A percentile compares a stretch with the other conserved stretches of the same genome.
phyloP scores from a whole-genome alignment of 2,888 invertebrate genomes.

The Apotomis capreana region DNA sequence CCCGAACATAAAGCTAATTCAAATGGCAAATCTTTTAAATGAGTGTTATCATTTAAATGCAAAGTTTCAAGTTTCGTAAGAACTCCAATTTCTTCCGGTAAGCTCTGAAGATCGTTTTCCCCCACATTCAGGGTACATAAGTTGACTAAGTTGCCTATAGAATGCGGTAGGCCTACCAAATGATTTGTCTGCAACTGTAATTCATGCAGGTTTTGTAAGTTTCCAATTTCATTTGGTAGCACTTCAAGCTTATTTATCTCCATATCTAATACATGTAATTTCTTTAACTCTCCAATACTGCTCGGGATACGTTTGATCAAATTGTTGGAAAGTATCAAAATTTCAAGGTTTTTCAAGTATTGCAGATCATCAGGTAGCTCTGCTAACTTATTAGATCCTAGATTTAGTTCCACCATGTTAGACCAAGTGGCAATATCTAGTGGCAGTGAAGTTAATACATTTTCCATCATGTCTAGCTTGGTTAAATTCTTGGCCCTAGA shows the following conservation, averaged over 20 bases:
- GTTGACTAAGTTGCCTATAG: conserved; percentile 97
- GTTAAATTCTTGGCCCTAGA: conserved; percentile 97
- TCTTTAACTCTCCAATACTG: conserved; percentile 96
- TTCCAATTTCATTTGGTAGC: conserved; percentile 98
- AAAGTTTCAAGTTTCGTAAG: conserved; percentile 97
- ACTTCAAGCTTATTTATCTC: conserved; percentile 99
- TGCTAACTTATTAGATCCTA: conserved; percentile 97
- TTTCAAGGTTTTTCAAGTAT: conserved; percentile 95
- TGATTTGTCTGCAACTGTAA: conserved; percentile 98
- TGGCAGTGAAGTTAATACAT: conserved; percentile 96
- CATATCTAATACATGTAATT: conserved; percentile 96
- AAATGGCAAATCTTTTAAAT: conserved; percentile 97
- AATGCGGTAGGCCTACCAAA: conserved; percentile 94
- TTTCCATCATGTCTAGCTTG: conserved; percentile 99
- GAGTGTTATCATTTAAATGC: conserved; percentile 99
- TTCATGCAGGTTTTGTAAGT: conserved; percentile 94
- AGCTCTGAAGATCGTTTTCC: conserved; percentile 96
- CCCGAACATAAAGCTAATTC: conserved; percentile 98
- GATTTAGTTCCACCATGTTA: conserved; percentile 98
- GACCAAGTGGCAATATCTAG: conserved; percentile 98
- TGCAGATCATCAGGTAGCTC: conserved; percentile 99
- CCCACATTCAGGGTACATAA: conserved; percentile 96
- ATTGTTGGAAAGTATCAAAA: conserved; percentile 98
- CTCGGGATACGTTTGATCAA: conserved; percentile 94
- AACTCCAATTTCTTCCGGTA: conserved; percentile 99